Evolutionary conservation across 2,113 vertebrate genomes (phyloP).

Genomic region (Empidonax traillii): DNA sequence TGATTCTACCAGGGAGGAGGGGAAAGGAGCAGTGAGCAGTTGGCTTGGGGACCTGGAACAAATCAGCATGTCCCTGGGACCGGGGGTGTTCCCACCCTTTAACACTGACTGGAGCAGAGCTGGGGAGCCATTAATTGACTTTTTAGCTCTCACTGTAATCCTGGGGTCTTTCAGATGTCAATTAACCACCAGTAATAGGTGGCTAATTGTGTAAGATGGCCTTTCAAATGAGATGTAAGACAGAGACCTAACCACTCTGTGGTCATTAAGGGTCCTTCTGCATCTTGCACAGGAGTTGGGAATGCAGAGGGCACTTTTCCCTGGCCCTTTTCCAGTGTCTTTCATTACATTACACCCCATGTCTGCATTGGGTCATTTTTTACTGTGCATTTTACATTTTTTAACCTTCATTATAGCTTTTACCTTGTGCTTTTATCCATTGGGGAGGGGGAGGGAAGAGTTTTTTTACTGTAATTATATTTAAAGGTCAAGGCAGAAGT

Average conservation of each 20-base stretch:
- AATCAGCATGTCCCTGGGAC: neutral
- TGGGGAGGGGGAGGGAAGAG: neutral
- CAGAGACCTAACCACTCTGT: neutral
- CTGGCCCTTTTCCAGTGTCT: neutral
- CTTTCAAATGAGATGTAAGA: conserved; percentile 38
- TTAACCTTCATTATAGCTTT: neutral
- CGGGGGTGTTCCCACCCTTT: neutral
- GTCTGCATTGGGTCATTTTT: neutral
- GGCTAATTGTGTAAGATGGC: conserved; percentile 48
- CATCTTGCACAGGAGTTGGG: neutral
- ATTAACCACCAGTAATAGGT: conserved; percentile 53
- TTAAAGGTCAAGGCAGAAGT: neutral
- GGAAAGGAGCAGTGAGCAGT: neutral
- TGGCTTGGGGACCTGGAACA: neutral
- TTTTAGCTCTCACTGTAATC: conserved; percentile 27
- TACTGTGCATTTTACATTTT: neutral
- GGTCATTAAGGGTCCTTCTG: conserved; percentile 16
- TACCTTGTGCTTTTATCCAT: neutral
- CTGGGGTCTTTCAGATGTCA: conserved; percentile 48
- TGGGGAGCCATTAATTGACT: conserved; percentile 58
- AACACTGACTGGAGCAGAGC: neutral
- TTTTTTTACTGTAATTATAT: neutral
- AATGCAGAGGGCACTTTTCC: neutral
- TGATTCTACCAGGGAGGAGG: neutral
- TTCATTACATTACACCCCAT: neutral